Evolutionary conservation across 2,113 vertebrate species (phyloP).

Genomic region (Oxyura jamaicensis): DNA sequence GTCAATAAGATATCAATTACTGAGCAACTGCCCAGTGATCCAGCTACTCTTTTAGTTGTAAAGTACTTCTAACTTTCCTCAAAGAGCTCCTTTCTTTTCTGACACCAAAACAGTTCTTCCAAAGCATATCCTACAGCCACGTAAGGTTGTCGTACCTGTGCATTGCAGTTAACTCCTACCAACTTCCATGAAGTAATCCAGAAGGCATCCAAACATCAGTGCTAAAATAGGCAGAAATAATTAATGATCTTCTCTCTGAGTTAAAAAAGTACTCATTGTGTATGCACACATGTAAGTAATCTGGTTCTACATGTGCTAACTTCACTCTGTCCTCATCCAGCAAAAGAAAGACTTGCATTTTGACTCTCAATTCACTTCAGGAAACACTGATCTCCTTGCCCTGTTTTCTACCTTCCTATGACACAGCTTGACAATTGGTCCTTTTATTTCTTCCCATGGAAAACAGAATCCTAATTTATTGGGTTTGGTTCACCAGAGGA

Average conservation of each 20-base stretch:
- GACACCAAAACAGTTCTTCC: not conserved
- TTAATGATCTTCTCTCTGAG: not conserved
- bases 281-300: not conserved
- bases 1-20: not conserved
- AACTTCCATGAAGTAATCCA: not conserved
- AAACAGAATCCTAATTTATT: conserved; percentile 69
- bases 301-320: not conserved
- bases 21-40: not conserved
- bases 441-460: conserved; percentile 69
- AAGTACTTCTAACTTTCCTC: not conserved
- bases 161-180: not conserved
- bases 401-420: not conserved
- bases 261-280: not conserved
- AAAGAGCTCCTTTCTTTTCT: not conserved
- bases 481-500: conserved; percentile 72
- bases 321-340: not conserved
- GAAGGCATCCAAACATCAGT: not conserved
- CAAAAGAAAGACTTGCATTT: not conserved
- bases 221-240: not conserved
- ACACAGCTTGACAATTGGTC: conserved; percentile 33
- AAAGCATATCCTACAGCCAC: not conserved
- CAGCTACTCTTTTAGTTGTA: not conserved
- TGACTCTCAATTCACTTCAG: conserved; percentile 5
- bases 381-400: conserved; percentile 1
- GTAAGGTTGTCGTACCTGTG: not conserved